A percentile compares a stretch with the other conserved stretches of the same genome.
phyloP scores from a whole-genome alignment of 2,113 vertebrate genomes.

The Alexandromys fortis region DNA sequence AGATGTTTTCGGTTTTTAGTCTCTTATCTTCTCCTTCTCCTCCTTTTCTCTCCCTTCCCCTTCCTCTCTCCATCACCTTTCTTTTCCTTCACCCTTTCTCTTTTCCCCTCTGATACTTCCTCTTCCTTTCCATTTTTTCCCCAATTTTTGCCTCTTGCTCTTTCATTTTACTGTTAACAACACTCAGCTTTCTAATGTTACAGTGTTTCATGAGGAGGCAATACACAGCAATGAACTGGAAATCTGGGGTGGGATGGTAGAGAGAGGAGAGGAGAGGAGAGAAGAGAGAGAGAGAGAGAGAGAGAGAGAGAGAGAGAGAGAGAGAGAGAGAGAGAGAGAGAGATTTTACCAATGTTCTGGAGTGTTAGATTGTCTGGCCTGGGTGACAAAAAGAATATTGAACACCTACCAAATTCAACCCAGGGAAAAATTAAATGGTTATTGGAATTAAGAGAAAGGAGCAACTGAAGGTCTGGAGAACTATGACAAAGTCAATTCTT shows the following conservation, averaged over 20 bases:
- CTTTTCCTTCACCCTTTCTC: too few relatives aligned
- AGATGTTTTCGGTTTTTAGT: not conserved
- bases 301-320: too few relatives aligned
- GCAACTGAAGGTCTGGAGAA: not conserved
- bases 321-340: too few relatives aligned
- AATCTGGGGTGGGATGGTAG: not conserved
- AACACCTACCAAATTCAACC: not conserved
- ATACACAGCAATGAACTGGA: not conserved
- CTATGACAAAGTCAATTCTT: not conserved
- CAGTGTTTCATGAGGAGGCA: not conserved
- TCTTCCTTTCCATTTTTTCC: accelerated
- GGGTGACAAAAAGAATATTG: not conserved
- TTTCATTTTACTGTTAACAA: not conserved
- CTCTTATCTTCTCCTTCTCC: too few relatives aligned
- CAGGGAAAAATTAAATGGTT: not conserved
- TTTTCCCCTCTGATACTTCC: not conserved
- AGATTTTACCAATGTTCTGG: not conserved
- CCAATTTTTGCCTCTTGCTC: not conserved
- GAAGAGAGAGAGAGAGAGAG: too few relatives aligned
- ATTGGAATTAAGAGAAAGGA: not conserved
- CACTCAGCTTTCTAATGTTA: not conserved
- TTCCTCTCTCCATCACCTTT: too few relatives aligned
- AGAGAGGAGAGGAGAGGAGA: too few relatives aligned
- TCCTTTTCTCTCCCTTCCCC: too few relatives aligned
- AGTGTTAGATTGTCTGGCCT: not conserved